phyloP scores from a whole-genome alignment of 2,888 invertebrate species.

The Agrochola lychnidis region DNA sequence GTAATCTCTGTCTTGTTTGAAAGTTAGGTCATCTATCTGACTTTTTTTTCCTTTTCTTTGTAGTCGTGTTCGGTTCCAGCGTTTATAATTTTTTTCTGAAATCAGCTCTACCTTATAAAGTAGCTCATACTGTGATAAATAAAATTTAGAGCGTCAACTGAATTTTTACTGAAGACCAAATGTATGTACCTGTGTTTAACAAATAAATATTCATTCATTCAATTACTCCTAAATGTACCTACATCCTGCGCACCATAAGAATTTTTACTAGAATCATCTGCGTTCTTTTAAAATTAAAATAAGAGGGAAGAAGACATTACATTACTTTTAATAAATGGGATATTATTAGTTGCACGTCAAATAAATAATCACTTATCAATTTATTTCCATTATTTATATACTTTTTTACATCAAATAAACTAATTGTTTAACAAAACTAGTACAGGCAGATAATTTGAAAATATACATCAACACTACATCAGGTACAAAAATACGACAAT shows the following conservation, averaged over 20 bases:
- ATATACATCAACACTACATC: too few species aligned
- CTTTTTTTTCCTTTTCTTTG: not conserved
- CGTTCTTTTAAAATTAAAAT: not conserved
- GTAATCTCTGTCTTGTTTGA: constrained; percentile 13
- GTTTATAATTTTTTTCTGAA: not conserved
- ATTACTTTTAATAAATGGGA: not conserved
- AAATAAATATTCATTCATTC: too few species aligned
- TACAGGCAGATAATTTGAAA: too few species aligned
- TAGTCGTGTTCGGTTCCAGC: not conserved
- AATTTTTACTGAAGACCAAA: too few species aligned
- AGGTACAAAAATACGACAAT: too few species aligned
- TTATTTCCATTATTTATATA: too few species aligned
- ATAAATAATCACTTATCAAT: too few species aligned
- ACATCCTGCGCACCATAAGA: not conserved
- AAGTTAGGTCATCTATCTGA: not conserved
- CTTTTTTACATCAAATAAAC: too few species aligned
- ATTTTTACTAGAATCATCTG: not conserved
- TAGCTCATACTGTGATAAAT: not conserved
- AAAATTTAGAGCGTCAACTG: too few species aligned
- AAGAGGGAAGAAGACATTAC: not conserved
- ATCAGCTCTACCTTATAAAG: not conserved
- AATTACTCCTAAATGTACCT: not conserved
- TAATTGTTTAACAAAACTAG: too few species aligned
- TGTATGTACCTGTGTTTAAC: too few species aligned
- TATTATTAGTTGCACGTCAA: too few species aligned